Evolutionary conservation across 2,113 vertebrate species (phyloP).

Genomic region (Trogon melanurus): DNA sequence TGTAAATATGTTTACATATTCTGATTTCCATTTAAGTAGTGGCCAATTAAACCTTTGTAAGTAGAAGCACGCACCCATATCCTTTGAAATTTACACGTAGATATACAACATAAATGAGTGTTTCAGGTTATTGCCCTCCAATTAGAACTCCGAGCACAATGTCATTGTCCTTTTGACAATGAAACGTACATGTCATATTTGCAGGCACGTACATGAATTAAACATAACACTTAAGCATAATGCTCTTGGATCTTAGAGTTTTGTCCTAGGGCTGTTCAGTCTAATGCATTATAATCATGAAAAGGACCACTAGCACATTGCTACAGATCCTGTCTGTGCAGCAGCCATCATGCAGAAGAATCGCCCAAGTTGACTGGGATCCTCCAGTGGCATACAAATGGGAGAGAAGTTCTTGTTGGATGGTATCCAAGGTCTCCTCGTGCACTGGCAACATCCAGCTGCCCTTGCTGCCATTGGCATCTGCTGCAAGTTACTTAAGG

Average conservation of each 20-base stretch:
- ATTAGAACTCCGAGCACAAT: background rate
- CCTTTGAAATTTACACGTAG: conserved; percentile 11
- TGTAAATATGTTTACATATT: conserved; percentile 36
- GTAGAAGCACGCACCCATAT: background rate
- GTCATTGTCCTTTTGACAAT: background rate
- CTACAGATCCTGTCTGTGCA: background rate
- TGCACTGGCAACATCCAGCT: background rate
- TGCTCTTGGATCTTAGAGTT: background rate
- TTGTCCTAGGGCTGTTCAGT: background rate
- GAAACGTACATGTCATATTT: conserved; percentile 35
- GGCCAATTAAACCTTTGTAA: conserved; percentile 32
- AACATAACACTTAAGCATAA: conserved; percentile 25
- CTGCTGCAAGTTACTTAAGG: background rate
- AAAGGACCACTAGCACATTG: background rate
- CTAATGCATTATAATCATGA: background rate
- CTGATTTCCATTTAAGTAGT: conserved; percentile 41
- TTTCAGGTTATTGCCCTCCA: background rate
- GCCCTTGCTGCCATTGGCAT: background rate
- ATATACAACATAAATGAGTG: background rate
- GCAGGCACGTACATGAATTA: conserved; percentile 22
- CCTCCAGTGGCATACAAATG: background rate
- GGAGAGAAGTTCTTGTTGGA: background rate
- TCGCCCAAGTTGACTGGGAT: background rate
- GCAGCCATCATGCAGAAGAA: background rate
- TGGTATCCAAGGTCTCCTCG: background rate